Evolutionary conservation across 2,888 invertebrate genomes (phyloP), one percentile per base, ranked within the genome.

Genomic region (Idaea aversata): DNA sequence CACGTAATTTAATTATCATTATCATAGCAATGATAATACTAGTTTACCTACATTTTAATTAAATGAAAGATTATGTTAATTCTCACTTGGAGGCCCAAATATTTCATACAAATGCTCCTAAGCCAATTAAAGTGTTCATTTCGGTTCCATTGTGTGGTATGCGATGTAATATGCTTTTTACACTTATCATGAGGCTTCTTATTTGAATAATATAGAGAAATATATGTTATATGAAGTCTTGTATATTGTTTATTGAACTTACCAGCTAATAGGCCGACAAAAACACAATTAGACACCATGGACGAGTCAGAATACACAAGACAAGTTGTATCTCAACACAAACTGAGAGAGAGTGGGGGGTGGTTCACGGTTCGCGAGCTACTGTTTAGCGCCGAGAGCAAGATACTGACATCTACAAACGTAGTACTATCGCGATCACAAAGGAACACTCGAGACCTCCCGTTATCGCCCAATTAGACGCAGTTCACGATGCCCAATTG

Each of bases 271-370:
- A 90, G 77, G 71, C 85, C 83, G 75, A 89, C 86, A 83, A 88
- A 88, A 73, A 90, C 86, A 88, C 89, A 90, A 75, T 86, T 87
- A 65, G 87, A 88, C 79, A 90, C 88, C 90, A 90, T 90, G 85
- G 81, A 86, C 82, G 77, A 77, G 60, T 65, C 63, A 67, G 58
- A 57, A 65, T n/a, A 57, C 69, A 73, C 71, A 58, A 64, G 65
- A 61, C 58, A 36, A 58, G 63, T 65, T 68, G 59, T 65, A 68
- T 67, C 68, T 13, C 47, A 47, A 47, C 65, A 67, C 65, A 59
- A 73, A 70, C 63, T 74, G 25, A 25, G 25, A 25, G 5, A 47
- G 47, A 47, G 10, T 47, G 10, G 47, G 47, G 47, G 7, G 13
- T 75, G 70, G 69, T 75, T 71, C 70, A 75, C 75, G 69, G 75